Base-by-base conservation (phyloP, 1,140 invertebrate species). In the Dreissena polymorpha region DNA sequence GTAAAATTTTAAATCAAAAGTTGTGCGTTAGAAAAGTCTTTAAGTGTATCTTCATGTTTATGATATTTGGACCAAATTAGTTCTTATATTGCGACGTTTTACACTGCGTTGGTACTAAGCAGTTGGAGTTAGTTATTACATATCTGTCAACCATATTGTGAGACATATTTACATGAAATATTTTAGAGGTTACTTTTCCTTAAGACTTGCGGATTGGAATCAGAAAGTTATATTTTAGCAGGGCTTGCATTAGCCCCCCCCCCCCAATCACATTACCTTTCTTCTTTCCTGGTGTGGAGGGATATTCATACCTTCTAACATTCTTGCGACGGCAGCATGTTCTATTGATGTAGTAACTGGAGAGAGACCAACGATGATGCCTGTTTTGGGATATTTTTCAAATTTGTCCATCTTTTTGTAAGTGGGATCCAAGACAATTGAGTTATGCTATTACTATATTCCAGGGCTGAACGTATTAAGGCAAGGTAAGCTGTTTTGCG, bases 401-500 rank as follows among this genome's bases (percentile, higher is more conserved):
- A 74, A n/a, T 21, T 57, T 74, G 23, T 74, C 50, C 0, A 0
- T 0, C 13, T 74, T 74, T 27, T 74, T 0, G 49, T 49, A 18
- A 2, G 23, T 23, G 10, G 72, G 72, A 16, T 74, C 72, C 3
- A 18, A 74, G n/a, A 5, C 0, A 60, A 21, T 10, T 12, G 39
- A 29, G 10, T n/a, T n/a, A n/a, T n/a, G n/a, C n/a, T n/a, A n/a
- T n/a, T n/a, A n/a, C 12, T 21, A 7, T 23, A 7, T 14, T 53
- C 53, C 18, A 0, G 23, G 21, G 53, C 63, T 60, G 29, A 55
- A 21, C 71, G n/a, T n/a, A 74, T 25, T n/a, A 55, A 5, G 13
- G 71, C 12, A 23, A 74, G 3, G 29, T 74, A 74, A 10, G 53
- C 71, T n/a, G 53, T 74, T 60, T 21, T 53, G 53, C 71, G n/a